Conservation (phyloP, 2,888 invertebrate genomes). For the Mycalesis mineus region DNA sequence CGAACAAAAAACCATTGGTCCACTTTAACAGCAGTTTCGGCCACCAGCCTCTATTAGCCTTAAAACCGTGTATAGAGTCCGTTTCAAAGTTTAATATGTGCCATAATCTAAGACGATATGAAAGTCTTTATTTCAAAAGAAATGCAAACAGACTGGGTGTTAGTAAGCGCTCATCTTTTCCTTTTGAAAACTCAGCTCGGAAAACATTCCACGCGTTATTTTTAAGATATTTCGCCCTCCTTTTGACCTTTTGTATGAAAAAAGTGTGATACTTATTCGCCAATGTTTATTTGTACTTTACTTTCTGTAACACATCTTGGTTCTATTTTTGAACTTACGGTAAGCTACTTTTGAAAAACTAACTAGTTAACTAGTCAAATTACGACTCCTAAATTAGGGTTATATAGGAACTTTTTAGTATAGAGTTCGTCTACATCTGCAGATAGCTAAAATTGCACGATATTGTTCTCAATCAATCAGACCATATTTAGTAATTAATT, state of each 20-base stretch:
- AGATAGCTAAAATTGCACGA: too few relatives aligned
- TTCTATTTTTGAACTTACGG: background rate
- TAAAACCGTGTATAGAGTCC: constrained; percentile 11
- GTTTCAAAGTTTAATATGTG: constrained; percentile 26
- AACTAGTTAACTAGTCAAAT: too few relatives aligned
- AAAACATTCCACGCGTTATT: constrained; percentile 27
- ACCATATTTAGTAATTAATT: too few relatives aligned
- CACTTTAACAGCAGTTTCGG: background rate
- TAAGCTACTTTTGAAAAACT: too few relatives aligned
- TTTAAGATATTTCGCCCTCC: constrained; percentile 24
- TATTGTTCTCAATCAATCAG: too few relatives aligned
- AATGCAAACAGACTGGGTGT: constrained; percentile 27
- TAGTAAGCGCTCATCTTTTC: constrained; percentile 27
- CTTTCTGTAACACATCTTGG: background rate
- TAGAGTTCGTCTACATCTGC: too few relatives aligned
- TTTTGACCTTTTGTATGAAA: constrained; percentile 20
- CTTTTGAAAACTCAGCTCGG: constrained; percentile 26
- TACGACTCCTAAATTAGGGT: too few relatives aligned
- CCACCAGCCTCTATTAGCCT: constrained; percentile 5
- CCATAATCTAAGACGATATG: constrained; percentile 23
- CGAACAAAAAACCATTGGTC: background rate
- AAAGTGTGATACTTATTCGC: background rate
- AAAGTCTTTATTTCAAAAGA: constrained; percentile 27
- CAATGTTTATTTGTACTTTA: constrained; percentile 4
- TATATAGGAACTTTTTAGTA: too few relatives aligned